Conservation (phyloP, 1,140 invertebrate genomes). For the Parapsyche elsis region DNA sequence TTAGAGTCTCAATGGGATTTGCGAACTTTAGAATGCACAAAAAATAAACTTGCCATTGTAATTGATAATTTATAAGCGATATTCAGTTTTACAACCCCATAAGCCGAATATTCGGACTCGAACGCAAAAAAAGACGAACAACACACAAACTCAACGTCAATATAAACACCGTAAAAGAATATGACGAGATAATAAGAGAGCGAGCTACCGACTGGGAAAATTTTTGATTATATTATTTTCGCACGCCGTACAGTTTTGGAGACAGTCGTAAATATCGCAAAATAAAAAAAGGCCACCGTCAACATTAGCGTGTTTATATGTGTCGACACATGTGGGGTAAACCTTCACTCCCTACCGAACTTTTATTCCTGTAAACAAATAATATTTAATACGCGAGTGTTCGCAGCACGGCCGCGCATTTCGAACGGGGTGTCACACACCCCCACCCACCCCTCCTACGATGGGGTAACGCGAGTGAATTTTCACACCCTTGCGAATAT, state of each 20-base stretch:
- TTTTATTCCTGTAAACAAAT: conserved; percentile 38
- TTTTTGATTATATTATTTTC: too few species aligned
- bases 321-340: conserved; percentile 26
- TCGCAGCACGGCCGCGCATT: not conserved
- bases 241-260: too few species aligned
- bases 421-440: not conserved
- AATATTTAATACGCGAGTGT: conserved; percentile 42
- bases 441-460: not conserved
- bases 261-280: not conserved
- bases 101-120: not conserved
- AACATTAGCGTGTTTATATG: conserved; percentile 39
- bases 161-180: conserved; percentile 6
- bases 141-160: too few species aligned
- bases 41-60: not conserved
- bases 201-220: too few species aligned
- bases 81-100: not conserved
- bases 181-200: too few species aligned
- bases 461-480: not conserved
- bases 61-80: conserved; percentile 9
- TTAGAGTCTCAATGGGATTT: too few species aligned
- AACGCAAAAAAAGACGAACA: not conserved
- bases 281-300: not conserved
- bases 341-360: not conserved
- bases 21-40: not conserved
- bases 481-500: conserved; percentile 11